Conservation (phyloP, 1,140 invertebrate genomes). For the Bombus haemorrhoidalis region DNA sequence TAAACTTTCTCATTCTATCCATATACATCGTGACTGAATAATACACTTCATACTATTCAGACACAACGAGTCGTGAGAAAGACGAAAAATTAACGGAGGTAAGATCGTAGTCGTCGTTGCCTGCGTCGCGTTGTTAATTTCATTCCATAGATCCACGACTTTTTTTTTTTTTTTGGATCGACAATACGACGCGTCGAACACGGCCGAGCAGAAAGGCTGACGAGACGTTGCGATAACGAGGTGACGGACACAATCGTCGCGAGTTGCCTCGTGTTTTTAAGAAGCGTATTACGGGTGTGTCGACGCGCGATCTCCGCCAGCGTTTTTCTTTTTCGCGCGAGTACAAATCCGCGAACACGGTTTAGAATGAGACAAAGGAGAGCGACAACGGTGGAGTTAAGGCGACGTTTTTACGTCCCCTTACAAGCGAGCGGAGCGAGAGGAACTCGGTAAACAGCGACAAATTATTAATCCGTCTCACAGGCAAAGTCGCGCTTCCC, state of each 20-base stretch:
- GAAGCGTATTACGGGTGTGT: background rate
- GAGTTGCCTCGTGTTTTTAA: background rate
- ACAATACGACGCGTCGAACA: constrained; percentile 33
- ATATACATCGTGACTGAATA: no score
- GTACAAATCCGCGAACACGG: background rate
- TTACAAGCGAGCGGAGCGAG: background rate
- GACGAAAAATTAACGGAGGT: background rate
- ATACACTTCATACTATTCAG: no score
- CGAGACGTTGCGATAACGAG: constrained; percentile 18
- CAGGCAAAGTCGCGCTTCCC: background rate
- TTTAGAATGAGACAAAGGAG: background rate
- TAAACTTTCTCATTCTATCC: no score
- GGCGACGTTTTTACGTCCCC: background rate
- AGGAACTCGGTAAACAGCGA: constrained; percentile 11
- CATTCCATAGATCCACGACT: background rate
- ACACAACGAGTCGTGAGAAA: no score
- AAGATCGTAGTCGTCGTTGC: constrained; percentile 6
- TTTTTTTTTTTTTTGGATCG: background rate
- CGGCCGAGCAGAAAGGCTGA: no score
- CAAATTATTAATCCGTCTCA: constrained; percentile 33
- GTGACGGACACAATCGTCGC: background rate
- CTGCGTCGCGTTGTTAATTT: constrained; percentile 33
- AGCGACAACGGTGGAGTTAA: background rate
- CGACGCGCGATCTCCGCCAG: background rate
- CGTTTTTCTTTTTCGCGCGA: background rate